Conservation (phyloP, 1,140 invertebrate species). For the Lasioglossum albipes region DNA sequence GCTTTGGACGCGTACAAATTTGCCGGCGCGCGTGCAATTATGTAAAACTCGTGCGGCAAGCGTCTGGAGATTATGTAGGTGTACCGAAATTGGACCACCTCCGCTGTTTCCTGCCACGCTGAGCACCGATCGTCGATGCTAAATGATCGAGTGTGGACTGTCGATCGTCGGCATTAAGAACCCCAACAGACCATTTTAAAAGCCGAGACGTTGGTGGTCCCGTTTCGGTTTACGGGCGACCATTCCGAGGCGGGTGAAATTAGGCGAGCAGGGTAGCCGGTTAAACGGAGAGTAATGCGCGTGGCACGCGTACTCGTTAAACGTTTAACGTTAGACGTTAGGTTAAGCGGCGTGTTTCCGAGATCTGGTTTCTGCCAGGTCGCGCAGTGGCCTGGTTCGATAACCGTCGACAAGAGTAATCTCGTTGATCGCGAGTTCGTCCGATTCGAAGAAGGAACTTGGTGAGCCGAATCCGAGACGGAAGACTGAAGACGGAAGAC, state of each 20-base stretch:
- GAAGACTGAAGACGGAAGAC: too few species aligned
- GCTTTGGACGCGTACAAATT: conserved; percentile 20
- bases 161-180: too few species aligned
- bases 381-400: too few species aligned
- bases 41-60: conserved; percentile 19
- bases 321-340: conserved; percentile 29
- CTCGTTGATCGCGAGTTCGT: too few species aligned
- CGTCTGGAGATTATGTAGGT: conserved; percentile 28
- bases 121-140: too few species aligned
- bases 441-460: too few species aligned
- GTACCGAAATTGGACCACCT: conserved; percentile 20
- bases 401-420: too few species aligned
- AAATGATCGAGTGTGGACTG: too few species aligned
- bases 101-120: conserved; percentile 20
- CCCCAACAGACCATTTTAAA: too few species aligned
- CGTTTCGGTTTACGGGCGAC: conserved; percentile 11
- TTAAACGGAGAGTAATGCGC: conserved; percentile 54
- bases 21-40: conserved; percentile 46
- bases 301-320: conserved; percentile 23
- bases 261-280: conserved; percentile 39
- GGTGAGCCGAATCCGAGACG: too few species aligned
- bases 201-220: too few species aligned
- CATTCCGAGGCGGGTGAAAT: conserved; percentile 47
- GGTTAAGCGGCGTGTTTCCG: conserved; percentile 33
- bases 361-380: neutral